These are phyloP conservation scores for Oriolus oriolus DNA, from an alignment of 2,113 vertebrate species.

Conservation along the genomic window DNA sequence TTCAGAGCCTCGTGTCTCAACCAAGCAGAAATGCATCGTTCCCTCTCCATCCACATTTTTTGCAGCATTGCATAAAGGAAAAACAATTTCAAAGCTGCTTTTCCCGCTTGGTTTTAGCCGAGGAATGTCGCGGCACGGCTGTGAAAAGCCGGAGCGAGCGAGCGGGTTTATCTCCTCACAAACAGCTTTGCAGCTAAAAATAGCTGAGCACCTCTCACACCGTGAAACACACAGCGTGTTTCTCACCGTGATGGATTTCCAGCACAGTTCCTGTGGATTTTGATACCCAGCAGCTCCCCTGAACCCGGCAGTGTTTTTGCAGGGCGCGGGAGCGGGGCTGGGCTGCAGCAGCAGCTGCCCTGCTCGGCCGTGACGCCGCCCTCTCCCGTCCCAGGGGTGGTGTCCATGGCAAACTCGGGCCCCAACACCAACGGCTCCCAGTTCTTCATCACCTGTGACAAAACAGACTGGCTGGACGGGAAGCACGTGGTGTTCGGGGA, in stretches of 20 bases:
- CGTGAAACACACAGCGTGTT: not conserved
- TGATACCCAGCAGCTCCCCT: not conserved
- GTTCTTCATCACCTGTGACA: slow-evolving; percentile 94
- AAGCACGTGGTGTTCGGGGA: slow-evolving; percentile 97
- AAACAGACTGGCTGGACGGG: slow-evolving; percentile 91
- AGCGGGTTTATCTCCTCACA: not conserved
- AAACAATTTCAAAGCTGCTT: not conserved
- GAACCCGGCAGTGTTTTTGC: fast-evolving
- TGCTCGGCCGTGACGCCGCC: fast-evolving
- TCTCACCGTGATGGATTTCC: not conserved
- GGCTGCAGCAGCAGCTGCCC: fast-evolving
- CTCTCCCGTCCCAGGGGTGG: slow-evolving; percentile 67
- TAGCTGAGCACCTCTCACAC: not conserved
- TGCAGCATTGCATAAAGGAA: not conserved
- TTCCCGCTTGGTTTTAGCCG: not conserved
- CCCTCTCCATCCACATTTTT: not conserved
- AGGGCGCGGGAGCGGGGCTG: fast-evolving
- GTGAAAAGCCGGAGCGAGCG: not conserved
- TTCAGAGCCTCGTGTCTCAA: fast-evolving
- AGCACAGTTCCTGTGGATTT: not conserved
- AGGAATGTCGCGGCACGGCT: not conserved
- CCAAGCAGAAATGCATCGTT: fast-evolving
- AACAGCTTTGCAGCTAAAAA: not conserved
- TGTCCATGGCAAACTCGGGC: slow-evolving; percentile 94
- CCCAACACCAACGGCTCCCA: slow-evolving; percentile 89